These are phyloP conservation scores for Oconnorella tubifera DNA, from an alignment of 2,888 invertebrate species.

Conservation along the genomic window DNA sequence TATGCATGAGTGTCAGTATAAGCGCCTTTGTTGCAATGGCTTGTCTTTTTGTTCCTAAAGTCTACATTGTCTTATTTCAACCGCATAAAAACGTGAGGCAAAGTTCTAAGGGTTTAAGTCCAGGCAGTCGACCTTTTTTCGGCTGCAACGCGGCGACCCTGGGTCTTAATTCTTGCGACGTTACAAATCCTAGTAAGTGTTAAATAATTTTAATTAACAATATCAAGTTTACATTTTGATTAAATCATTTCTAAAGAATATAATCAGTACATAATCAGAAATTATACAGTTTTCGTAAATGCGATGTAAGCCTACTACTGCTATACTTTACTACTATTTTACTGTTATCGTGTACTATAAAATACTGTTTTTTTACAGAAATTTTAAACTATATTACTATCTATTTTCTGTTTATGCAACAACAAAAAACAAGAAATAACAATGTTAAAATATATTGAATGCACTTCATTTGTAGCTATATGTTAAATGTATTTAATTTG, in stretches of 20 bases:
- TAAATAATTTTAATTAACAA: neutral
- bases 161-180: constrained; percentile 30
- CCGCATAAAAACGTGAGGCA: constrained; percentile 72
- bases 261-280: no score
- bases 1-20: constrained; percentile 69
- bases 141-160: constrained; percentile 16
- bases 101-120: constrained; percentile 21
- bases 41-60: constrained; percentile 70
- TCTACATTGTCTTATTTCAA: constrained; percentile 70
- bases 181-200: constrained; percentile 31
- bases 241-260: no score
- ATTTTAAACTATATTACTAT: neutral
- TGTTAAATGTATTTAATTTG: no score
- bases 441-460: no score
- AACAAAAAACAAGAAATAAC: no score
- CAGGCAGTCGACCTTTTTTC: constrained; percentile 25
- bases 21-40: constrained; percentile 69
- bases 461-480: no score
- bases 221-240: no score
- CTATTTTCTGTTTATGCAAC: neutral
- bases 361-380: neutral
- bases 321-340: neutral
- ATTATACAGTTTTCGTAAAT: neutral
- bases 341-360: neutral
- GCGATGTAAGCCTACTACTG: neutral